Evolutionary conservation across 2,888 invertebrate species (phyloP).

Genomic region (Phasia obesa): DNA sequence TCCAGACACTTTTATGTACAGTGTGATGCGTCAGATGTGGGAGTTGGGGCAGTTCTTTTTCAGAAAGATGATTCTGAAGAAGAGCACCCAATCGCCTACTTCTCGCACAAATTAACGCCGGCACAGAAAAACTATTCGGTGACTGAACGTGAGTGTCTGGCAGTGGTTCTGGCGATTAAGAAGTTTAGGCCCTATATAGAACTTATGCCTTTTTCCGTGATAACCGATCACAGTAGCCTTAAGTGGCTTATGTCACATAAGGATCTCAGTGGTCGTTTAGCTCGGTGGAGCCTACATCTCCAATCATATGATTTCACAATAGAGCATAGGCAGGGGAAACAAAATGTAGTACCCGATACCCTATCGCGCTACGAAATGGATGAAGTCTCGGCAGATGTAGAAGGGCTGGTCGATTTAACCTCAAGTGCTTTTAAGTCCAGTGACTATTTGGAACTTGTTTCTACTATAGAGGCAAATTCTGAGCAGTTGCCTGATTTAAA

Average conservation of each 20-base stretch:
- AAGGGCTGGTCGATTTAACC: not conserved
- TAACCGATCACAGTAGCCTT: not conserved
- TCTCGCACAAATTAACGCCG: not conserved
- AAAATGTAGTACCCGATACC: not conserved
- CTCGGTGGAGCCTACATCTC: not conserved
- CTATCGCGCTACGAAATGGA: not conserved
- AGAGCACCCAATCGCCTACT: not conserved
- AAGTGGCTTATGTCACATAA: slow-evolving; percentile 1
- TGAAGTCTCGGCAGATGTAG: not conserved
- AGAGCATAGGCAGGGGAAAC: not conserved
- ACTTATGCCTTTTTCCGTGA: not conserved
- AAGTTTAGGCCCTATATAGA: slow-evolving; percentile 1
- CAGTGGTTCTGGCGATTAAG: not conserved
- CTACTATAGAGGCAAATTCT: not conserved
- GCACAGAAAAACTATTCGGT: not conserved
- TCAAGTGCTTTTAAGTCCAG: not conserved
- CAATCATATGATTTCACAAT: not conserved
- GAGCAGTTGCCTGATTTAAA: not conserved
- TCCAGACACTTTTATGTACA: not conserved
- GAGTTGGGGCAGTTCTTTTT: not conserved
- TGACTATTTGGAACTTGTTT: not conserved
- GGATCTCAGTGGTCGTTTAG: not conserved
- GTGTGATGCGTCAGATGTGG: not conserved
- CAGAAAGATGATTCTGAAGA: not conserved
- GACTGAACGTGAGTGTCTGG: not conserved